phyloP scores from a whole-genome alignment of 2,888 invertebrate genomes.

The Tetramorium bicarinatum region DNA sequence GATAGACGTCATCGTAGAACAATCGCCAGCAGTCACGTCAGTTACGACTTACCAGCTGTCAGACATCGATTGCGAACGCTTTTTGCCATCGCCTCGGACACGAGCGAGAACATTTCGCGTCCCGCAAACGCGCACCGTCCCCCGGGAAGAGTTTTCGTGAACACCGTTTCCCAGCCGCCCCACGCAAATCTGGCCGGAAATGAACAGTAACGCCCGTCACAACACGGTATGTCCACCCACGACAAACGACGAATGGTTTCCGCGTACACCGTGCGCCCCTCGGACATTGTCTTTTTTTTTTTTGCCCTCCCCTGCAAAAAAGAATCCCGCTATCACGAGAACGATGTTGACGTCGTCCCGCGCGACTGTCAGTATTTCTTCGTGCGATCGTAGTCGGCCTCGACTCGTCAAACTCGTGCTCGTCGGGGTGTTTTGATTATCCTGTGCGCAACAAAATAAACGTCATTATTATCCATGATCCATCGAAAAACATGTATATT shows the following conservation, averaged over 20 bases:
- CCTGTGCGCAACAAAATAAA: background rate
- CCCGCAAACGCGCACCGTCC: slow-evolving; percentile 56
- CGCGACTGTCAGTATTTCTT: slow-evolving; percentile 2
- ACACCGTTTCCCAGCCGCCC: slow-evolving; percentile 48
- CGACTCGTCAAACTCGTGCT: too few relatives aligned
- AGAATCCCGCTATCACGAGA: background rate
- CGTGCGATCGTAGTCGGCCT: background rate
- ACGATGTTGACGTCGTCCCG: background rate
- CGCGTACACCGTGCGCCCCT: background rate
- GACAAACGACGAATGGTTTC: background rate
- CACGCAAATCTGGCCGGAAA: slow-evolving; percentile 61
- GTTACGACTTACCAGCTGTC: slow-evolving; percentile 80
- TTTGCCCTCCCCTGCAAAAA: background rate
- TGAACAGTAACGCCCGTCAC: slow-evolving; percentile 76
- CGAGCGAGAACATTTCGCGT: slow-evolving; percentile 56
- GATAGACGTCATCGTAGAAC: slow-evolving; percentile 70
- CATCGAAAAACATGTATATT: background rate
- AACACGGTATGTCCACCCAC: slow-evolving; percentile 75
- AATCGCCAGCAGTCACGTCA: slow-evolving; percentile 67
- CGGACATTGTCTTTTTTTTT: background rate
- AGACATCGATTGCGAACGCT: slow-evolving; percentile 81
- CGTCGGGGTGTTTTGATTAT: background rate
- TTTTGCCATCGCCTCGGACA: slow-evolving; percentile 58
- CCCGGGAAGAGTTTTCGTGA: slow-evolving; percentile 25
- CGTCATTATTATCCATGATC: background rate